These are phyloP conservation scores for Vollenhovia emeryi DNA, from an alignment of 1,140 invertebrate genomes.

Conservation along the genomic window DNA sequence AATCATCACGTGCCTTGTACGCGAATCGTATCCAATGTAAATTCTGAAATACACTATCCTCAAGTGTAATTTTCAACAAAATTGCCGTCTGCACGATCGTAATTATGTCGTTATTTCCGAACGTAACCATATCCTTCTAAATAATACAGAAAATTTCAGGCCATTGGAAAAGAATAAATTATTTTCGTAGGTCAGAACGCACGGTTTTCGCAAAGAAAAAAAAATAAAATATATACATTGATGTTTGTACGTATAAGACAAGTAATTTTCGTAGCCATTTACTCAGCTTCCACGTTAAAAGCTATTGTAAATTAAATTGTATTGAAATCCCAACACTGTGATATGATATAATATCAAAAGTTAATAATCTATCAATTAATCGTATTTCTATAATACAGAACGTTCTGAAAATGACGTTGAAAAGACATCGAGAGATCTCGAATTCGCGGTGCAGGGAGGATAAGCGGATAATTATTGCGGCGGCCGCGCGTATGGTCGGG, in stretches of 20 bases:
- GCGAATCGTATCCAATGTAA: background rate
- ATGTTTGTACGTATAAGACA: too few species aligned
- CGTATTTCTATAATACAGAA: background rate
- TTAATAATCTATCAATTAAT: background rate
- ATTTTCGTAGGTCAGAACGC: background rate
- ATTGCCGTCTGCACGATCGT: background rate
- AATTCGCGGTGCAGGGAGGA: background rate
- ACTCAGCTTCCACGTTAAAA: too few species aligned
- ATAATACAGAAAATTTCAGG: background rate
- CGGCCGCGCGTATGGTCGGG: background rate
- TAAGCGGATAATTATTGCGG: background rate
- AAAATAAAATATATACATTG: background rate
- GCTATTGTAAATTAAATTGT: too few species aligned
- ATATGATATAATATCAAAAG: background rate
- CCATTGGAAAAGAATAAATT: conserved; percentile 3
- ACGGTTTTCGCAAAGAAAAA: background rate
- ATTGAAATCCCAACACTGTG: too few species aligned
- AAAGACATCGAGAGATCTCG: background rate
- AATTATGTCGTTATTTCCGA: background rate
- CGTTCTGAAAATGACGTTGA: background rate
- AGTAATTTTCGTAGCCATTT: too few species aligned
- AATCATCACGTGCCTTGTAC: background rate
- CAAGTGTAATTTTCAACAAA: background rate
- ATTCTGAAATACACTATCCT: background rate
- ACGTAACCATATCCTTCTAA: background rate